Percentiles rank a stretch among this genome's conserved stretches.
Conservation (phyloP, 2,888 invertebrate species). For the Coelogynopora nodosa region DNA sequence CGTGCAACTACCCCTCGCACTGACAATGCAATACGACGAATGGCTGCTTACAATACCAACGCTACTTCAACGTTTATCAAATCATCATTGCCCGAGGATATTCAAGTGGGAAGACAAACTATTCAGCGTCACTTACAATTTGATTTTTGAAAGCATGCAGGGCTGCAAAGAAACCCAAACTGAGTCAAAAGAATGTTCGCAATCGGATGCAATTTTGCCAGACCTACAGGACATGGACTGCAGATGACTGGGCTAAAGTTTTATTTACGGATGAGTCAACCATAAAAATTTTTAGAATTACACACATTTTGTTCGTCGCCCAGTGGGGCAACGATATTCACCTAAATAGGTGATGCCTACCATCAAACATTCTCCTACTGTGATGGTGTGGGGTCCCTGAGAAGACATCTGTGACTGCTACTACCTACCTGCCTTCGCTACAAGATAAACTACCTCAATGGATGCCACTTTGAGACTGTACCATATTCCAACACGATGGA, state of each 20-base stretch:
- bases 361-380: background rate
- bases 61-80: background rate
- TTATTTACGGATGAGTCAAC: background rate
- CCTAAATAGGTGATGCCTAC: background rate
- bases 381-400: background rate
- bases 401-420: background rate
- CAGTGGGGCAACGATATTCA: background rate
- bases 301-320: background rate
- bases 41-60: background rate
- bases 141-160: background rate
- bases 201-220: constrained; percentile 18
- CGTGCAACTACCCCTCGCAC: background rate
- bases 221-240: background rate
- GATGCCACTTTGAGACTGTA: background rate
- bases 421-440: background rate
- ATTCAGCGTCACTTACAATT: background rate
- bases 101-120: background rate
- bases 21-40: background rate
- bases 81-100: background rate
- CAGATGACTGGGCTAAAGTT: background rate
- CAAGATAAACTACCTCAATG: background rate
- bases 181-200: background rate
- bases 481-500: background rate
- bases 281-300: background rate
- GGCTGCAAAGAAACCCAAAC: background rate